phyloP scores from a whole-genome alignment of 2,888 invertebrate species.

The Serrognathus titanus region DNA sequence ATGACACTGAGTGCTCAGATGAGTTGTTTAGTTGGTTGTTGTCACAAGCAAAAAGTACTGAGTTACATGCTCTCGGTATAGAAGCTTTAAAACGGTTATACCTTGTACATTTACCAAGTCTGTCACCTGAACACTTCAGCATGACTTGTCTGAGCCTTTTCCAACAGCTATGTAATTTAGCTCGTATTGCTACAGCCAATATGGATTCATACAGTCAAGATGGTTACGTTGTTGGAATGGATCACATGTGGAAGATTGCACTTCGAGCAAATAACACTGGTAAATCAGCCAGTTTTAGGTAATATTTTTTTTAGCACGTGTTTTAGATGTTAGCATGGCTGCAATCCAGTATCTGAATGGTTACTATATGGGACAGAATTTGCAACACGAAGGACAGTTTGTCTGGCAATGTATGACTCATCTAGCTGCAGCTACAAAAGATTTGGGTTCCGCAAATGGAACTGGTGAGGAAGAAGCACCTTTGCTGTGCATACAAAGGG shows the following conservation, averaged over 20 bases:
- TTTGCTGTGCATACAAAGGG: slow-evolving; percentile 85
- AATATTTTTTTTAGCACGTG: neutral
- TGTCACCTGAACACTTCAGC: slow-evolving; percentile 85
- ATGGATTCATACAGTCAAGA: slow-evolving; percentile 50
- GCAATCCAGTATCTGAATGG: slow-evolving; percentile 92
- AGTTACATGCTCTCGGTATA: slow-evolving; percentile 85
- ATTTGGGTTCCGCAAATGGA: slow-evolving; percentile 53
- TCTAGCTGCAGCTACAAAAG: slow-evolving; percentile 76
- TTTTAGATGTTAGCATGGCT: slow-evolving; percentile 82
- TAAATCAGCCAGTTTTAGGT: slow-evolving; percentile 29
- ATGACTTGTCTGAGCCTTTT: slow-evolving; percentile 89
- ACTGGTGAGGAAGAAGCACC: slow-evolving; percentile 69
- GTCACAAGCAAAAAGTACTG: slow-evolving; percentile 86
- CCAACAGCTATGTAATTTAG: slow-evolving; percentile 86
- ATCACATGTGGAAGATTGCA: slow-evolving; percentile 92
- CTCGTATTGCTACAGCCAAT: slow-evolving; percentile 74
- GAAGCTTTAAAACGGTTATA: slow-evolving; percentile 86
- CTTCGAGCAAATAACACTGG: slow-evolving; percentile 83
- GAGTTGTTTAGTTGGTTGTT: slow-evolving; percentile 92
- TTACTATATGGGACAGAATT: slow-evolving; percentile 89
- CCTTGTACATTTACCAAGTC: slow-evolving; percentile 81
- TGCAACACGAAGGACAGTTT: slow-evolving; percentile 90
- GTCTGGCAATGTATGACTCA: slow-evolving; percentile 92
- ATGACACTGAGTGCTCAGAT: slow-evolving; percentile 81
- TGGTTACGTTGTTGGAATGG: slow-evolving; percentile 78